Conservation (phyloP, 2,797 vertebrate genomes). For the Hipposideros larvatus region DNA sequence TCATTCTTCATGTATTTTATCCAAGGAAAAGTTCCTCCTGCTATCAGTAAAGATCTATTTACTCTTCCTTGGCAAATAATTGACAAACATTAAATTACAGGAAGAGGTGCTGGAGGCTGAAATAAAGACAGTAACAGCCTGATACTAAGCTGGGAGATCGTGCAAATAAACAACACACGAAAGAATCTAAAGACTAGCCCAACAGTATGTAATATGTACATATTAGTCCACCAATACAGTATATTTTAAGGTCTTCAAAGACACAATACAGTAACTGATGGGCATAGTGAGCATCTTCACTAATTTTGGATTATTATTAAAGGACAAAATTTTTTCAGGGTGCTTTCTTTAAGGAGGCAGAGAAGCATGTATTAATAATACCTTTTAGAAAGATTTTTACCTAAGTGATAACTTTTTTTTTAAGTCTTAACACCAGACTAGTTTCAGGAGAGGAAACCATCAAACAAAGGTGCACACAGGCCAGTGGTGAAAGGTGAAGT, state of each 20-base stretch:
- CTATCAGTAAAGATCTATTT: conserved; percentile 11
- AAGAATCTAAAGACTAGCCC: not conserved
- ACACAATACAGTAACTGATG: not conserved
- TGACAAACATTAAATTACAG: not conserved
- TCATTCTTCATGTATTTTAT: conserved; percentile 8
- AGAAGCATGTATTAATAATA: not conserved
- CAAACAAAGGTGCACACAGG: not conserved
- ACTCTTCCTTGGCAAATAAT: conserved; percentile 10
- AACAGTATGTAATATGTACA: not conserved
- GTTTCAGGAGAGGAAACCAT: conserved; percentile 15
- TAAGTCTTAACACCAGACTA: not conserved
- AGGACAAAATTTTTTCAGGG: conserved; percentile 23
- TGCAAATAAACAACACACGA: not conserved
- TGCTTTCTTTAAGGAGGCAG: conserved; percentile 12
- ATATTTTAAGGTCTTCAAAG: not conserved
- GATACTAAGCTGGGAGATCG: not conserved
- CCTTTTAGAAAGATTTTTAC: not conserved
- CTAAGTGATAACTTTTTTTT: conserved; percentile 1
- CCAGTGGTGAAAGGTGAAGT: not conserved
- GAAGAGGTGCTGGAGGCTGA: not conserved
- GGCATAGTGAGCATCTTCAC: not conserved
- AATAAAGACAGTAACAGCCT: not conserved
- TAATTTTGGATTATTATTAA: conserved; percentile 19
- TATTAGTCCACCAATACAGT: not conserved
- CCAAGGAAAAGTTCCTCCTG: not conserved